Percentiles rank a stretch among this genome's conserved stretches.
phyloP scores from a whole-genome alignment of 2,797 vertebrate species.

The Melanotaenia parkinsoni region DNA sequence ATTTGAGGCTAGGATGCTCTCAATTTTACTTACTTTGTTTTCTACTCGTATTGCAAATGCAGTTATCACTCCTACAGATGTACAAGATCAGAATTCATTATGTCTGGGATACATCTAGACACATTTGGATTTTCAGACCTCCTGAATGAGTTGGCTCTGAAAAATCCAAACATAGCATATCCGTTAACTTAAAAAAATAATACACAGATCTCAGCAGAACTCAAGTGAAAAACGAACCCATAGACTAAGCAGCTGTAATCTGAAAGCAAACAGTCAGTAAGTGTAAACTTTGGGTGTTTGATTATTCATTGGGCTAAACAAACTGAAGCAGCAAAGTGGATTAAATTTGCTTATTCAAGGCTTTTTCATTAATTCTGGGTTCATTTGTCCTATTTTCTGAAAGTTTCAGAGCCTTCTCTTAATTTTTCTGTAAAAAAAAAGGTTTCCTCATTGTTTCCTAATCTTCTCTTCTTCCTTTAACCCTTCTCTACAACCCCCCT shows the following conservation, averaged over 20 bases:
- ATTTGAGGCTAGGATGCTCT: background rate
- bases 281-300: conserved; percentile 51
- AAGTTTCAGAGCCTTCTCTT: background rate
- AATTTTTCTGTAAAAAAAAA: conserved; percentile 7
- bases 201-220: conserved; percentile 49
- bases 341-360: conserved; percentile 34
- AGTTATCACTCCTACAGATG: background rate
- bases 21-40: background rate
- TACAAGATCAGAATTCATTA: background rate
- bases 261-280: conserved; percentile 66
- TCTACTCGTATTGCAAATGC: background rate
- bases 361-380: conserved; percentile 47
- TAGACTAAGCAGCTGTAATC: conserved; percentile 63
- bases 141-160: background rate
- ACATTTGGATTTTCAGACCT: conserved; percentile 2
- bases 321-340: conserved; percentile 25
- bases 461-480: conserved; percentile 14
- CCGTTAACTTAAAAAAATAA: conserved; percentile 48
- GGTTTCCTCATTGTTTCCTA: conserved; percentile 17
- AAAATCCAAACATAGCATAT: background rate
- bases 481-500: conserved; percentile 13
- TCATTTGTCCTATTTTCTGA: background rate
- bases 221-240: conserved; percentile 64
- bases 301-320: conserved; percentile 54
- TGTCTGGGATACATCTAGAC: background rate